phyloP scores from a whole-genome alignment of 2,797 vertebrate genomes.

The Diglossa cyanea region DNA sequence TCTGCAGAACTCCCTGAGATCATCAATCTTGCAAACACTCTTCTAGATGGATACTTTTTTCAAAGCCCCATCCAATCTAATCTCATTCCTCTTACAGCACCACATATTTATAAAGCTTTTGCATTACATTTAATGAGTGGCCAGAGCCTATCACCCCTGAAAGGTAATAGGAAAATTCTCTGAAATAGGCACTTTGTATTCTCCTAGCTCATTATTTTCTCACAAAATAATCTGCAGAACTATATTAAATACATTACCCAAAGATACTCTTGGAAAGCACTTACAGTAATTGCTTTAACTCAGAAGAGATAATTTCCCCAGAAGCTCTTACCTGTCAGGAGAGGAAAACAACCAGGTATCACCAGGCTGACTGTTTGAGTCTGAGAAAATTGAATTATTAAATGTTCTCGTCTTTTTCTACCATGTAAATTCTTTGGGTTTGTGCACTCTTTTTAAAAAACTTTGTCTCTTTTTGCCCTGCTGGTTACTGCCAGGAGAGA shows the following conservation, averaged over 20 bases:
- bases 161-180: constrained; percentile 3
- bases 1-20: background rate
- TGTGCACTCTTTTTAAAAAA: background rate
- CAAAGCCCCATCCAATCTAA: background rate
- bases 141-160: background rate
- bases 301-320: background rate
- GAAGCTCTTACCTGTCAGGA: background rate
- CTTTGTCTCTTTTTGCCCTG: background rate
- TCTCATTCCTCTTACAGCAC: background rate
- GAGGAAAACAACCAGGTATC: background rate
- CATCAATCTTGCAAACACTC: background rate
- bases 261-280: constrained; percentile 28
- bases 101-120: background rate
- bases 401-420: background rate
- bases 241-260: constrained; percentile 1
- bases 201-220: constrained; percentile 34
- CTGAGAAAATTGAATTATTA: background rate
- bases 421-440: background rate
- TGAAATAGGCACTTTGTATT: background rate
- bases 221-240: constrained; percentile 17
- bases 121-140: background rate
- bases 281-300: constrained; percentile 56
- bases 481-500: background rate
- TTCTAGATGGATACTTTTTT: background rate
- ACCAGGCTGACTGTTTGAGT: background rate